A percentile compares a stretch with the other conserved stretches of the same genome.
Conservation (phyloP, 2,113 vertebrate species). For the Oryzias curvinotus region DNA sequence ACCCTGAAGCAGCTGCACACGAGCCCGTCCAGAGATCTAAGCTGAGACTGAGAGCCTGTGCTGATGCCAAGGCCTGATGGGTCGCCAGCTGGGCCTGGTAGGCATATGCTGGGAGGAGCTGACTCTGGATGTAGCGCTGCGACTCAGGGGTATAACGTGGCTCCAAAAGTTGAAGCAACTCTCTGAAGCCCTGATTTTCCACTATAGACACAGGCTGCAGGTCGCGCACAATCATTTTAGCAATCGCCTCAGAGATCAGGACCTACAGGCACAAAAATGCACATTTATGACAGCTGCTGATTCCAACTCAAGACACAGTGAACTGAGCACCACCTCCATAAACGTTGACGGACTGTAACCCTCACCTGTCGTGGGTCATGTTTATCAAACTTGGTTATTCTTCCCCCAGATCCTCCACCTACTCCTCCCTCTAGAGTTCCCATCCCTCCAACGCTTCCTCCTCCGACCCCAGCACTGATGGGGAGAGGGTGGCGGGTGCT, state of each 20-base stretch:
- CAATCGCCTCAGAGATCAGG: conserved; percentile 79
- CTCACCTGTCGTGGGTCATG: conserved; percentile 78
- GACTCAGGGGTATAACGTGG: conserved; percentile 76
- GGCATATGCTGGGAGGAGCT: conserved; percentile 78
- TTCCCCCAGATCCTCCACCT: conserved; percentile 57
- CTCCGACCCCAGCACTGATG: conserved; percentile 40
- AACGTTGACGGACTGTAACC: neutral
- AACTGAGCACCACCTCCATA: too few relatives aligned
- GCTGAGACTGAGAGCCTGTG: conserved; percentile 76
- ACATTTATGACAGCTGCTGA: neutral
- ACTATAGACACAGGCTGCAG: conserved; percentile 78
- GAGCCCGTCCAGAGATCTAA: conserved; percentile 73
- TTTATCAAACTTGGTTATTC: conserved; percentile 76
- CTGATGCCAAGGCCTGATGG: conserved; percentile 73
- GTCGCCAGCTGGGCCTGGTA: conserved; percentile 80
- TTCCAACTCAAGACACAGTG: neutral
- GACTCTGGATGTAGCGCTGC: conserved; percentile 75
- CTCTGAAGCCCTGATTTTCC: conserved; percentile 78
- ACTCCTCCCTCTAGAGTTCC: conserved; percentile 49
- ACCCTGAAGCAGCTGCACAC: conserved; percentile 52
- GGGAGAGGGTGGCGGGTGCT: conserved; percentile 52
- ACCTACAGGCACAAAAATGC: conserved; percentile 42
- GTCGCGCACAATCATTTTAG: conserved; percentile 81
- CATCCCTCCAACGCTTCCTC: conserved; percentile 40
- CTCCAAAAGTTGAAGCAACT: conserved; percentile 78